Evolutionary conservation across 64 coral and sea anemone species (phyloP).

Genomic region (Pocillopora verrucosa): DNA sequence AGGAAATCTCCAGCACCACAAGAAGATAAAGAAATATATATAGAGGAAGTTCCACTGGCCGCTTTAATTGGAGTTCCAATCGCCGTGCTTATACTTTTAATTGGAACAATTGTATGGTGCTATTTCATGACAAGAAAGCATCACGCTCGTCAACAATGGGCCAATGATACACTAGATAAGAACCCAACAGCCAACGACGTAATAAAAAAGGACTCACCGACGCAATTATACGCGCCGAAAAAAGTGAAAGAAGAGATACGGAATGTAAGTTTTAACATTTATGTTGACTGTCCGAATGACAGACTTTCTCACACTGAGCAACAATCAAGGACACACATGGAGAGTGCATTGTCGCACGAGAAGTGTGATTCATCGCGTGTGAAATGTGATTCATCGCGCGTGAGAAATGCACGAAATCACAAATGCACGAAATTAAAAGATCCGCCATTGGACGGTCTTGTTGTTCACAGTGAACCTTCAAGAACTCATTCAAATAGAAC

Average conservation of each 20-base stretch:
- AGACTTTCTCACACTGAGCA: background rate
- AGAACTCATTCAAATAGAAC: conserved; percentile 11
- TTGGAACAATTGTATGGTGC: conserved; percentile 56
- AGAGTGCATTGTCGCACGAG: background rate
- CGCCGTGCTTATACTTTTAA: conserved; percentile 37
- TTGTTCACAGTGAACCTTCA: background rate
- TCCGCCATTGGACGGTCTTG: conserved; percentile 11
- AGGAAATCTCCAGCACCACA: background rate
- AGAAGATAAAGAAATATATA: background rate
- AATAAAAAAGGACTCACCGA: background rate
- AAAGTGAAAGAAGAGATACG: background rate
- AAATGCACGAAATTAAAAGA: background rate
- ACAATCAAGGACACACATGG: background rate
- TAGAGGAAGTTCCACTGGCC: conserved; percentile 40
- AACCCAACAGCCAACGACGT: no score
- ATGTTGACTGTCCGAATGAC: conserved; percentile 21
- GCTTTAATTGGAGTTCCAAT: conserved; percentile 47
- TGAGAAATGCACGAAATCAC: no score
- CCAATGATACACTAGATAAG: background rate
- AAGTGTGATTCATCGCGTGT: background rate
- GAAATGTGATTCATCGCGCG: background rate
- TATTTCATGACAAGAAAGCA: conserved; percentile 44
- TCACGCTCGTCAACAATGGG: background rate
- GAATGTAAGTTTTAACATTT: conserved; percentile 21
- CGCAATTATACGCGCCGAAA: background rate